Percentiles rank a stretch among this genome's conserved stretches.
Evolutionary conservation across 2,888 invertebrate genomes (phyloP).

Genomic region (Leptothorax acervorum): DNA sequence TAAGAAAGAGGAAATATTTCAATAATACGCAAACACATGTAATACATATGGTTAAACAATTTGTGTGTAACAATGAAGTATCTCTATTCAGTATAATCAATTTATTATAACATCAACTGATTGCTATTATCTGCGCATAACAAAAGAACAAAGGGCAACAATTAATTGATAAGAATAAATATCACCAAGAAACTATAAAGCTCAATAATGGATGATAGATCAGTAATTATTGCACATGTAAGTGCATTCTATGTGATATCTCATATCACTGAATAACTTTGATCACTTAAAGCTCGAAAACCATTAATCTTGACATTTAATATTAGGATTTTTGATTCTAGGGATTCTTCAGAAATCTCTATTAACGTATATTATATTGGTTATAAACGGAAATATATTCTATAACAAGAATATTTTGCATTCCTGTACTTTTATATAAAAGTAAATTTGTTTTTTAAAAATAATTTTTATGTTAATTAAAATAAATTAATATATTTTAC

Average conservation of each 20-base stretch:
- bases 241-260: background rate
- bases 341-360: background rate
- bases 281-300: background rate
- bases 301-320: background rate
- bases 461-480: background rate
- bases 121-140: background rate
- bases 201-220: background rate
- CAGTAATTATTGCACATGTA: background rate
- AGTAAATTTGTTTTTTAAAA: background rate
- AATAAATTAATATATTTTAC: background rate
- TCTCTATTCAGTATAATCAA: background rate
- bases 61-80: background rate
- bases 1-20: too few relatives aligned
- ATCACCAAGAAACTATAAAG: background rate
- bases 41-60: too few relatives aligned
- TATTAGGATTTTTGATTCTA: background rate
- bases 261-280: background rate
- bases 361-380: background rate
- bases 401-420: too few relatives aligned
- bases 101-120: background rate
- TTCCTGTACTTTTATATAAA: too few relatives aligned
- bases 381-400: too few relatives aligned
- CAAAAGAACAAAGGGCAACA: background rate
- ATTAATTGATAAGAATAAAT: background rate
- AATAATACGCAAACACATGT: too few relatives aligned